phyloP scores from a whole-genome alignment of 1,140 invertebrate genomes.

The Carcinoscorpius rotundicauda region DNA sequence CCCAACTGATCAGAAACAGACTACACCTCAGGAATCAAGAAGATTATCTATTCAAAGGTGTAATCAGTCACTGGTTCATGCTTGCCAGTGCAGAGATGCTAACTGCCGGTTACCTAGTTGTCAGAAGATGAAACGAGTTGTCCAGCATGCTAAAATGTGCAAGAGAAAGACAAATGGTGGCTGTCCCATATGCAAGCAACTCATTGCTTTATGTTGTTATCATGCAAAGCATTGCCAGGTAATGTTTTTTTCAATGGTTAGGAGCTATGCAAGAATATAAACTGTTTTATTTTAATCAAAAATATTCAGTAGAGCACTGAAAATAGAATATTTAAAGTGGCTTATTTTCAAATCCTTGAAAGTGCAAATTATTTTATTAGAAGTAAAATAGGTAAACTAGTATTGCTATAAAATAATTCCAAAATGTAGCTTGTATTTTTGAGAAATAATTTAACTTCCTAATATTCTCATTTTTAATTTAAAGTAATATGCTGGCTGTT shows the following conservation, averaged over 20 bases:
- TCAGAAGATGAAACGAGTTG: conserved; percentile 97
- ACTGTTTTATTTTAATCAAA: not conserved
- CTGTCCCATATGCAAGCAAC: conserved; percentile 96
- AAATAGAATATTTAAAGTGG: not conserved
- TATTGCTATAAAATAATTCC: no score
- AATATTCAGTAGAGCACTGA: not conserved
- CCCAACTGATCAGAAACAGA: conserved; percentile 60
- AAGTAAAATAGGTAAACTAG: no score
- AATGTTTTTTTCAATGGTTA: conserved; percentile 15
- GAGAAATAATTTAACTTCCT: no score
- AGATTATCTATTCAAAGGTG: conserved; percentile 92
- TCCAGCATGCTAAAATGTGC: conserved; percentile 88
- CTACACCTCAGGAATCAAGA: conserved; percentile 59
- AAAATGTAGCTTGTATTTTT: no score
- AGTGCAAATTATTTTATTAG: no score
- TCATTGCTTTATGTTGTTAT: conserved; percentile 95
- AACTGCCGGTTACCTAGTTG: conserved; percentile 93
- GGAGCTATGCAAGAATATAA: no score
- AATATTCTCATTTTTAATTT: no score
- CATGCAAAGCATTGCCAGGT: conserved; percentile 94
- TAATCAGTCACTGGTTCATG: conserved; percentile 94
- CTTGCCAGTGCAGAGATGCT: conserved; percentile 89
- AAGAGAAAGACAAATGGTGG: conserved; percentile 73
- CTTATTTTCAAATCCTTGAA: no score
- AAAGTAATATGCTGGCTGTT: no score